Conservation (phyloP, 2,113 vertebrate species). For the Heterotilapia buettikoferi region DNA sequence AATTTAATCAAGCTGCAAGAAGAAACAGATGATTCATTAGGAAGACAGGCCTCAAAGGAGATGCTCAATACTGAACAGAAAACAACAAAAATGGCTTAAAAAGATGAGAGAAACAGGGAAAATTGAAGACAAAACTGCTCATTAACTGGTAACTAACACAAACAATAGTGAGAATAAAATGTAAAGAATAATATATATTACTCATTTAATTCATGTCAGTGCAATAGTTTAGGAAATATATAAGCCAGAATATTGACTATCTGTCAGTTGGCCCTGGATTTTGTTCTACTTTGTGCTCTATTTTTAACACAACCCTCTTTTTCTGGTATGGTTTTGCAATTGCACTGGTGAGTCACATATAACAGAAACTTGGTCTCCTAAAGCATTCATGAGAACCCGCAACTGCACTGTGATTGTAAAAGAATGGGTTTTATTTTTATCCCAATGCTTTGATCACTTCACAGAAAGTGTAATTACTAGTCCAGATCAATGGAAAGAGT, state of each 20-base stretch:
- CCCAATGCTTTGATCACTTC: conserved; percentile 55
- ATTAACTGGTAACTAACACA: not conserved
- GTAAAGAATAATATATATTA: not conserved
- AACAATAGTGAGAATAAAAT: not conserved
- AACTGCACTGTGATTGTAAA: conserved; percentile 52
- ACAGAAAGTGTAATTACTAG: conserved; percentile 56
- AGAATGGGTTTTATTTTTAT: conserved; percentile 62
- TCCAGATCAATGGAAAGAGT: conserved; percentile 43
- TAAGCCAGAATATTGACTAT: not conserved
- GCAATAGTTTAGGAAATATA: not conserved
- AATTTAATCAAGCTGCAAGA: conserved; percentile 18
- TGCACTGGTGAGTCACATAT: conserved; percentile 56
- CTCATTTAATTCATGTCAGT: not conserved
- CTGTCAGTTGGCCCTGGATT: conserved; percentile 15
- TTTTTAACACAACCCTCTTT: conserved; percentile 18
- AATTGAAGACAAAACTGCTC: not conserved
- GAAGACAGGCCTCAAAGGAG: not conserved
- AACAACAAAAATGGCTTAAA: not conserved
- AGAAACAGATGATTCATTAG: conserved; percentile 19
- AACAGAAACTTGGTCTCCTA: conserved; percentile 34
- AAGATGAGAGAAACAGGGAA: not conserved
- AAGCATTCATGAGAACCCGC: conserved; percentile 42
- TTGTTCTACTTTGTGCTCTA: conserved; percentile 10
- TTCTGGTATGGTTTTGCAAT: conserved; percentile 59
- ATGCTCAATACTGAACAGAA: not conserved